Percentiles rank a stretch among this genome's conserved stretches.
phyloP scores from a whole-genome alignment of 2,888 invertebrate genomes.

The Notodonta dromedarius region DNA sequence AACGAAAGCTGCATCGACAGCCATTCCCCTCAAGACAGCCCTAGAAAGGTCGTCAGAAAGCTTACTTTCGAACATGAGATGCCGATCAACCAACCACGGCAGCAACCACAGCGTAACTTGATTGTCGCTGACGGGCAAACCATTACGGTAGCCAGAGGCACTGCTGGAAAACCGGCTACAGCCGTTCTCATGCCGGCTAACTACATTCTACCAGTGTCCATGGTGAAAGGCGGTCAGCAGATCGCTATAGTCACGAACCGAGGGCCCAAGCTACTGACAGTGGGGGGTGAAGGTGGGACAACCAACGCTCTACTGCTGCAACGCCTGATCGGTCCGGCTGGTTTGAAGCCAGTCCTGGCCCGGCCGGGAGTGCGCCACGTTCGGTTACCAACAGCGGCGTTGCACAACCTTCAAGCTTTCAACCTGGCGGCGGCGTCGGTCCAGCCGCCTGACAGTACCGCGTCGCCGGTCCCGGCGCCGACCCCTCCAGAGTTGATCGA shows the following conservation, averaged over 20 bases:
- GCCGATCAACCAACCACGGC: conserved; percentile 57
- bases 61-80: conserved; percentile 78
- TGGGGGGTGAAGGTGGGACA: conserved; percentile 75
- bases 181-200: conserved; percentile 89
- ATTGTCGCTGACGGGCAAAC: conserved; percentile 87
- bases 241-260: conserved; percentile 89
- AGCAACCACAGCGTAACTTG: conserved; percentile 80
- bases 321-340: conserved; percentile 86
- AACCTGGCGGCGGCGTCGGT: conserved; percentile 61
- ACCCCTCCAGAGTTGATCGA: conserved; percentile 72
- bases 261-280: conserved; percentile 83
- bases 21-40: conserved; percentile 83
- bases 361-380: conserved; percentile 84
- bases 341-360: conserved; percentile 80
- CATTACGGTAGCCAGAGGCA: conserved; percentile 84
- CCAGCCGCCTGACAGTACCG: conserved; percentile 67
- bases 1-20: conserved; percentile 80
- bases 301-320: conserved; percentile 87
- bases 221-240: conserved; percentile 89
- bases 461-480: conserved; percentile 60
- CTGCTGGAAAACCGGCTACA: conserved; percentile 86
- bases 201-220: conserved; percentile 88
- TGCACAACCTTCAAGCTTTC: conserved; percentile 75
- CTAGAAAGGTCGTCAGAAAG: conserved; percentile 74
- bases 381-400: conserved; percentile 71